Evolutionary conservation across 2,113 vertebrate species (phyloP), one percentile per base, ranked within the genome.

Genomic region (Laticauda colubrina): DNA sequence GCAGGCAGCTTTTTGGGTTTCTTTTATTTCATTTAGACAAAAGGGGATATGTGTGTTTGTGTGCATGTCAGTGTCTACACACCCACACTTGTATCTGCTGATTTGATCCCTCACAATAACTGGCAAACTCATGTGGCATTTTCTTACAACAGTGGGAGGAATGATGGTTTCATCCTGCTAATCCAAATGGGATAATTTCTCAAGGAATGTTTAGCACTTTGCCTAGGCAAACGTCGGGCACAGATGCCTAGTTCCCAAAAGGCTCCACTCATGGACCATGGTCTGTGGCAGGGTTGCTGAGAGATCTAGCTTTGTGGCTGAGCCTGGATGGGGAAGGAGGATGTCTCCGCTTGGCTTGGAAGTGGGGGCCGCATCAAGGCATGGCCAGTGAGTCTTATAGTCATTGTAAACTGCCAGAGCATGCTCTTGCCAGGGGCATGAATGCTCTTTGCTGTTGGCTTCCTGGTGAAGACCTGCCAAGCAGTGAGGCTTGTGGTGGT

Each of bases 171-270:
- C 95, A 34, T 89, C 81, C 48, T 5, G 29, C 96, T 96, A 69
- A 95, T 96, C 89, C 91, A 94, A 95, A 93, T 92, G 88, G 96
- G 93, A 95, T 97, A 96, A 96, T 96, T 95, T 91, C 95, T 95
- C 90, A 15, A 85, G 94, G 96, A 94, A 94, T 96, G 95, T 93
- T 95, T 93, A 96, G 95, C 91, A 96, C 93, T 94, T 89, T 23
- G 75, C 61, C 0, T 5, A 90, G 94, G 94, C 95, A 94, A 95
- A 89, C 34, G 88, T 26, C 86, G 64, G 48, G 92, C 23, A 21
- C 88, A 91, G 56, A 1, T 18, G 56, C 69, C 0, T 45, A 29
- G 61, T 18, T 54, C 3, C 3, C 92, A 1, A 29, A 24, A 1
- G 1, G 57, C 89, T 85, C 11, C 23, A 7, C 48, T 12, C 9